Percentiles rank a stretch among this genome's conserved stretches.
phyloP scores from a whole-genome alignment of 2,888 invertebrate genomes.

The Drosophila nr. perissopoda region DNA sequence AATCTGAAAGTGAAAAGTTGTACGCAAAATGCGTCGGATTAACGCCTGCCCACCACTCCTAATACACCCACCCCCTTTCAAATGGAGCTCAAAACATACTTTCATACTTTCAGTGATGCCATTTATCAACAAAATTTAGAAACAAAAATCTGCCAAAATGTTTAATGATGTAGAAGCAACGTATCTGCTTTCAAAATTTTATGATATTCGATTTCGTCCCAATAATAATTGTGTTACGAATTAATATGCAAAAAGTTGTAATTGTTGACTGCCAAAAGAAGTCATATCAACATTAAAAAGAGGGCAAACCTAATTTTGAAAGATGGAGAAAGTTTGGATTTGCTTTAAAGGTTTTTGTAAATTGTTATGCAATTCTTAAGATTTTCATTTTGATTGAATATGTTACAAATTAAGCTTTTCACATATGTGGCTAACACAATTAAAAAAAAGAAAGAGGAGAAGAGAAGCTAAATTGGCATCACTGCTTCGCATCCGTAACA shows the following conservation, averaged over 20 bases:
- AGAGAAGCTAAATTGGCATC: not conserved
- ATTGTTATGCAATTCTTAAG: not conserved
- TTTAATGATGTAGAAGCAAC: not conserved
- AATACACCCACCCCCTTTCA: constrained; percentile 2
- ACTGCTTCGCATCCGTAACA: constrained; percentile 8
- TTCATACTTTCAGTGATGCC: constrained; percentile 2
- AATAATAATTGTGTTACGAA: not conserved
- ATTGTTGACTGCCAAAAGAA: not conserved
- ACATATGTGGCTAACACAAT: not conserved
- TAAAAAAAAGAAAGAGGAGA: not conserved
- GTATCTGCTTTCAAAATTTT: not conserved
- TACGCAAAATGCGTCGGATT: constrained; percentile 76
- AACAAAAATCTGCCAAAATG: not conserved
- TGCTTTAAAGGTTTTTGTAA: not conserved
- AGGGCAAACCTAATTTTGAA: not conserved
- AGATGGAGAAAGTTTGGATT: not conserved
- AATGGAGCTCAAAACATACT: constrained; percentile 39
- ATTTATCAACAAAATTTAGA: not conserved
- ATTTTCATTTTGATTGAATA: not conserved
- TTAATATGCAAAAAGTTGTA: not conserved
- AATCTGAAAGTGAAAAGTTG: constrained; percentile 80
- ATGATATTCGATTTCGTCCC: not conserved
- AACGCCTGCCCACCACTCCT: constrained; percentile 39
- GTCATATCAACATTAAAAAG: not conserved
- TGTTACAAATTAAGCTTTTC: not conserved